These are phyloP conservation scores for Unio pictorum DNA, from an alignment of 2,888 invertebrate species.

Conservation along the genomic window DNA sequence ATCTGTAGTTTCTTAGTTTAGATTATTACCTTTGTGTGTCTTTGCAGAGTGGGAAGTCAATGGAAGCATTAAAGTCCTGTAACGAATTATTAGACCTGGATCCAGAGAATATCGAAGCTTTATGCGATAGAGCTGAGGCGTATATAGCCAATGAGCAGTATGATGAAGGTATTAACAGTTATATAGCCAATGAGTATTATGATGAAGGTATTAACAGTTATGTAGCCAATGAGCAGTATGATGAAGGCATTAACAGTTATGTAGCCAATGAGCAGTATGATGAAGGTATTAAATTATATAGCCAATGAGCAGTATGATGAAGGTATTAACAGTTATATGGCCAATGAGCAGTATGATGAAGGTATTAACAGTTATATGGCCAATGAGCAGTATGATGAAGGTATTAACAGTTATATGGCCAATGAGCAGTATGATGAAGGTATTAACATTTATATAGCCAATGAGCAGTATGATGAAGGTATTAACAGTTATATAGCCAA, in stretches of 20 bases:
- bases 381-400: constrained; percentile 93
- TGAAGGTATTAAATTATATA: constrained; percentile 81
- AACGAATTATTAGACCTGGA: constrained; percentile 83
- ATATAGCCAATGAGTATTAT: constrained; percentile 89
- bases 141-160: constrained; percentile 90
- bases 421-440: constrained; percentile 93
- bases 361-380: constrained; percentile 79
- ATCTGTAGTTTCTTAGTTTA: no score
- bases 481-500: constrained; percentile 79
- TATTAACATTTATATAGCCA: constrained; percentile 78
- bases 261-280: constrained; percentile 91
- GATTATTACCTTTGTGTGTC: not conserved
- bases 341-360: constrained; percentile 92
- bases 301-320: constrained; percentile 93
- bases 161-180: constrained; percentile 81
- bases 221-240: constrained; percentile 89
- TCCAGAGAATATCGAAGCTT: constrained; percentile 80
- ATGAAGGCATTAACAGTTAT: constrained; percentile 81
- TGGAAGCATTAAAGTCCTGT: constrained; percentile 84
- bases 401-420: constrained; percentile 77
- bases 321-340: constrained; percentile 78
- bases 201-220: constrained; percentile 82
- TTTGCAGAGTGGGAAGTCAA: constrained; percentile 79
- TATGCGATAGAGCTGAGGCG: constrained; percentile 94
- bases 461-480: constrained; percentile 93